phyloP scores from a whole-genome alignment of 2,797 vertebrate genomes.

The Tenualosa thibaudeaui region DNA sequence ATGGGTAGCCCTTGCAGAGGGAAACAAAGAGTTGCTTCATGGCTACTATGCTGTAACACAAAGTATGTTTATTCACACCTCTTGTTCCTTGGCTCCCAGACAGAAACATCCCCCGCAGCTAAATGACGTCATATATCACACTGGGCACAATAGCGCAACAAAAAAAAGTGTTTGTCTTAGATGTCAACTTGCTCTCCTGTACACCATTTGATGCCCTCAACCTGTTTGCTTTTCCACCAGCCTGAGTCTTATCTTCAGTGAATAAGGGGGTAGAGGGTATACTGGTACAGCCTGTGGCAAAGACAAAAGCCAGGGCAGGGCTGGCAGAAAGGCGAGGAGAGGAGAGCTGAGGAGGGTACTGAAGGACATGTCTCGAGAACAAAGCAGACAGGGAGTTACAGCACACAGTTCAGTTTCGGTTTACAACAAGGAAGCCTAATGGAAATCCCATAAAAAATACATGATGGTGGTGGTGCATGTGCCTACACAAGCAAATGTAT shows the following conservation, averaged over 20 bases:
- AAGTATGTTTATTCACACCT: not conserved
- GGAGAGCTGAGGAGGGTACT: not conserved
- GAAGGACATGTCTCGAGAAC: not conserved
- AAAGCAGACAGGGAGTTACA: not conserved
- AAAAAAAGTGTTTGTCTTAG: conserved; percentile 8
- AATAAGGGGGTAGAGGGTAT: not conserved
- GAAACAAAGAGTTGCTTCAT: not conserved
- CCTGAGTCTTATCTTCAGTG: conserved; percentile 12
- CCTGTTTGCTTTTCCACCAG: not conserved
- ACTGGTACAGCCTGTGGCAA: not conserved
- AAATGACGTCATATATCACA: conserved; percentile 9
- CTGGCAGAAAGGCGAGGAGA: too few relatives aligned
- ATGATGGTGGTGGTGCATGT: not conserved
- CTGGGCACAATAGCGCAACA: not conserved
- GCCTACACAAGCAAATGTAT: not conserved
- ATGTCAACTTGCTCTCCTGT: not conserved
- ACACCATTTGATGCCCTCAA: not conserved
- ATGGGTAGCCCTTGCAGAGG: not conserved
- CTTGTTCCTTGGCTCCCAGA: conserved; percentile 3
- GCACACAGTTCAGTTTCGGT: not conserved
- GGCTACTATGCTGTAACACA: not conserved
- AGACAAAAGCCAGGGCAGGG: not conserved
- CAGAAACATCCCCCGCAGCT: not conserved
- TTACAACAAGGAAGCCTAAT: not conserved
- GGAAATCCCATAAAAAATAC: not conserved